These are phyloP conservation scores for Amblyjoppa proteus DNA, from an alignment of 2,888 invertebrate genomes.

Conservation along the genomic window DNA sequence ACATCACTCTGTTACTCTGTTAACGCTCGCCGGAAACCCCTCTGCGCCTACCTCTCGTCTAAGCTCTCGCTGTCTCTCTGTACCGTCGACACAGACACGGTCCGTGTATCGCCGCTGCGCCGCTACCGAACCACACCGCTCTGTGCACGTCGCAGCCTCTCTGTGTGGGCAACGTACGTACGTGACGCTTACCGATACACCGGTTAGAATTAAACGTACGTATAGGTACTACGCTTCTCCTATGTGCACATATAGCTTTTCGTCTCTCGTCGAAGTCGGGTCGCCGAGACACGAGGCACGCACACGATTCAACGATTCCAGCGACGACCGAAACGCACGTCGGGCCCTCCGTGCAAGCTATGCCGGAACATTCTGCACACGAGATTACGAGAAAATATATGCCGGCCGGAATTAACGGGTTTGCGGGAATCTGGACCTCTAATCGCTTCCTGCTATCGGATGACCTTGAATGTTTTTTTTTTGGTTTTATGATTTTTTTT, in stretches of 20 bases:
- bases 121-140: constrained; percentile 68
- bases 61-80: constrained; percentile 72
- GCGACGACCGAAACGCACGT: constrained; percentile 7
- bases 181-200: constrained; percentile 20
- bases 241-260: constrained; percentile 13
- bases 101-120: constrained; percentile 8
- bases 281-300: constrained; percentile 18
- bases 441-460: background rate
- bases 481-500: background rate
- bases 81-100: constrained; percentile 28
- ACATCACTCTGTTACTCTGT: constrained; percentile 85
- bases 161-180: background rate
- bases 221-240: background rate
- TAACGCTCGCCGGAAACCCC: constrained; percentile 85
- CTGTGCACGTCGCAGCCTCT: constrained; percentile 6
- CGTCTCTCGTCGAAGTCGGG: constrained; percentile 7
- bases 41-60: constrained; percentile 83
- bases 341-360: background rate
- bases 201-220: constrained; percentile 12
- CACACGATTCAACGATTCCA: background rate
- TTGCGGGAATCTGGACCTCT: background rate
- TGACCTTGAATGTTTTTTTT: background rate
- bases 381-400: background rate
- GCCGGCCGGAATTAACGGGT: background rate
- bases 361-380: background rate